These are phyloP conservation scores for Salminus brasiliensis DNA, from an alignment of 2,113 vertebrate genomes.

Conservation along the genomic window DNA sequence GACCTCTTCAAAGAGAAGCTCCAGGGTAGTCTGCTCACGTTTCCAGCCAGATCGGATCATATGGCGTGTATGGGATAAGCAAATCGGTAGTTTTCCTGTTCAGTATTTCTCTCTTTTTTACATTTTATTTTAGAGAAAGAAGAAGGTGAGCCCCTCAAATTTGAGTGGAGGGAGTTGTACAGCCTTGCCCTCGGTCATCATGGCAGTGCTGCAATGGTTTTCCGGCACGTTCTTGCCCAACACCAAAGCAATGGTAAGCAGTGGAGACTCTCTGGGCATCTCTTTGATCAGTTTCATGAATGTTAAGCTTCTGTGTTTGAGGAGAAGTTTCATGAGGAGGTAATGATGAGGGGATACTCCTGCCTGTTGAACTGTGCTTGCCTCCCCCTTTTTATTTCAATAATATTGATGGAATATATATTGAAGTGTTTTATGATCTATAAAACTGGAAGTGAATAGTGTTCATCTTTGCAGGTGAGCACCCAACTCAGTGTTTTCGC, in stretches of 20 bases:
- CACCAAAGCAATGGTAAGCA: slow-evolving; percentile 54
- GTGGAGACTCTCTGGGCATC: neutral
- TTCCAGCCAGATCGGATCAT: neutral
- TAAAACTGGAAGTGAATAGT: too few species aligned
- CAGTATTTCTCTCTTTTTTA: neutral
- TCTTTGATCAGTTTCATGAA: neutral
- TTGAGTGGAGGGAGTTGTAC: slow-evolving; percentile 66
- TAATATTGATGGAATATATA: too few species aligned
- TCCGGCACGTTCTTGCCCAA: slow-evolving; percentile 59
- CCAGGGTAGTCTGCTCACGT: slow-evolving; percentile 43
- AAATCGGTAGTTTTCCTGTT: neutral
- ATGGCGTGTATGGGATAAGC: neutral
- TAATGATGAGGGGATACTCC: too few species aligned
- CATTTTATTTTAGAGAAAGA: slow-evolving; percentile 46
- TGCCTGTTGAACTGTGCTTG: too few species aligned
- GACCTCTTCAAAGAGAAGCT: slow-evolving; percentile 52
- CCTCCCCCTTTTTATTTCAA: too few species aligned
- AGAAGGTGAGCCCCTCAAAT: slow-evolving; percentile 49
- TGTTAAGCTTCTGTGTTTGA: neutral
- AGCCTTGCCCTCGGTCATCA: slow-evolving; percentile 52
- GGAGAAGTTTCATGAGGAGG: neutral
- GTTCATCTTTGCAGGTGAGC: too few species aligned
- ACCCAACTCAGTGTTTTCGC: too few species aligned
- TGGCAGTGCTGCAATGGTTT: slow-evolving; percentile 47
- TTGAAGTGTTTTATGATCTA: too few species aligned